A percentile compares a stretch with the other conserved stretches of the same genome.
Conservation (phyloP, 2,113 vertebrate genomes). For the Esox niger region DNA sequence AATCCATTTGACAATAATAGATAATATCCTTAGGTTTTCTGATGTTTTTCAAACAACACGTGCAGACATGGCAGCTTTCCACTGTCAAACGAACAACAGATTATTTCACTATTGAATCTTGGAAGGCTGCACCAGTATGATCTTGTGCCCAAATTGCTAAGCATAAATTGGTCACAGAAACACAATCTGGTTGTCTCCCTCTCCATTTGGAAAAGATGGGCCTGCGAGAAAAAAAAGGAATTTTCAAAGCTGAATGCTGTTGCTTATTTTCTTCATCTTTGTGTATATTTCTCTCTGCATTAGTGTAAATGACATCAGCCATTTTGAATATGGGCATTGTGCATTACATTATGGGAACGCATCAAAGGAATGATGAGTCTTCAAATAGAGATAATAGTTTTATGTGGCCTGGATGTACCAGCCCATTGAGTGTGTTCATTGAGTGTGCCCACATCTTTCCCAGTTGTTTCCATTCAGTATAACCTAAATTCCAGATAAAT, state of each 20-base stretch:
- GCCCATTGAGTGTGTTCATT: too few species aligned
- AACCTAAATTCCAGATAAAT: too few species aligned
- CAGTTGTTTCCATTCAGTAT: too few species aligned
- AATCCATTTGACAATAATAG: slow-evolving; percentile 1
- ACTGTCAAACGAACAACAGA: slow-evolving; percentile 13
- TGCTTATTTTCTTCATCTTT: not conserved
- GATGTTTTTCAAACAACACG: slow-evolving; percentile 19
- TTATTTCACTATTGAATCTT: slow-evolving; percentile 1
- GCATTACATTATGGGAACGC: not conserved
- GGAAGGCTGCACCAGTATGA: slow-evolving; percentile 17
- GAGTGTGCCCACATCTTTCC: too few species aligned
- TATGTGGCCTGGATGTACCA: too few species aligned
- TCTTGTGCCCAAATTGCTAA: slow-evolving; percentile 34
- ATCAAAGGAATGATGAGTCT: not conserved
- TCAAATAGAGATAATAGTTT: not conserved
- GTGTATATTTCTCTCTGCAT: not conserved
- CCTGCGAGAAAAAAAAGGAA: not conserved
- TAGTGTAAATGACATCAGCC: not conserved
- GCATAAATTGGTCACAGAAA: slow-evolving; percentile 13
- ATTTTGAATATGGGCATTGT: not conserved
- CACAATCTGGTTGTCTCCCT: not conserved
- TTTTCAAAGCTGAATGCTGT: not conserved
- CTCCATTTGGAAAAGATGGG: not conserved
- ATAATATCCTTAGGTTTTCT: slow-evolving; percentile 14
- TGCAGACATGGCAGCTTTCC: slow-evolving; percentile 19